These are phyloP conservation scores for Pachypeltis micranthus DNA, from an alignment of 1,140 invertebrate species.

Conservation along the genomic window DNA sequence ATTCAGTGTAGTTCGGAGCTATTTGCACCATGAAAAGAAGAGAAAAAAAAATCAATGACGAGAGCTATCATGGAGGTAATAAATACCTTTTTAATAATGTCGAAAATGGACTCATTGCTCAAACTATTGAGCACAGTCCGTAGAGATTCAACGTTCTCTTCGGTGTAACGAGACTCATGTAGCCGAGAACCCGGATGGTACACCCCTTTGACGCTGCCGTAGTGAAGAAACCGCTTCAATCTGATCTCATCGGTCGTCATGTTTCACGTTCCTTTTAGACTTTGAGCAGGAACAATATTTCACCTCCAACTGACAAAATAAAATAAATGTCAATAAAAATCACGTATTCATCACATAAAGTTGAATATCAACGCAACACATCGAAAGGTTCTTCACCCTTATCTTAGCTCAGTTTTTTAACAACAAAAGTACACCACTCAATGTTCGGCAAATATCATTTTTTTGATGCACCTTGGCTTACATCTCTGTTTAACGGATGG, in stretches of 20 bases:
- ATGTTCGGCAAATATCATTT: too few species aligned
- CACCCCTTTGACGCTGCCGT: constrained; percentile 10
- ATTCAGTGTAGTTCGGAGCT: background rate
- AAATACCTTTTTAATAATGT: constrained; percentile 13
- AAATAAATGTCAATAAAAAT: too few species aligned
- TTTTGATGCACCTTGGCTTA: too few species aligned
- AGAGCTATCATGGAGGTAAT: background rate
- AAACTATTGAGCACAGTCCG: constrained; percentile 1
- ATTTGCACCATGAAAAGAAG: background rate
- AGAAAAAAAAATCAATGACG: background rate
- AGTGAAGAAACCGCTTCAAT: constrained; percentile 17
- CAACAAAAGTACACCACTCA: too few species aligned
- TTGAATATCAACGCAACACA: too few species aligned
- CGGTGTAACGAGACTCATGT: background rate
- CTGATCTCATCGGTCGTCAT: constrained; percentile 11
- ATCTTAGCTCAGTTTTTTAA: too few species aligned
- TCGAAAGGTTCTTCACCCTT: too few species aligned
- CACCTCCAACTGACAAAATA: too few species aligned
- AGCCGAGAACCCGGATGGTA: constrained; percentile 15
- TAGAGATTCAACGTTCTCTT: constrained; percentile 2
- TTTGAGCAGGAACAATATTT: too few species aligned
- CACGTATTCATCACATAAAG: too few species aligned
- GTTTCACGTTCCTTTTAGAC: too few species aligned
- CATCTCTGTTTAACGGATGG: too few species aligned
- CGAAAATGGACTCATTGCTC: constrained; percentile 10